Conservation (phyloP, 2,113 vertebrate genomes). For the Ariopsis seemanni region DNA sequence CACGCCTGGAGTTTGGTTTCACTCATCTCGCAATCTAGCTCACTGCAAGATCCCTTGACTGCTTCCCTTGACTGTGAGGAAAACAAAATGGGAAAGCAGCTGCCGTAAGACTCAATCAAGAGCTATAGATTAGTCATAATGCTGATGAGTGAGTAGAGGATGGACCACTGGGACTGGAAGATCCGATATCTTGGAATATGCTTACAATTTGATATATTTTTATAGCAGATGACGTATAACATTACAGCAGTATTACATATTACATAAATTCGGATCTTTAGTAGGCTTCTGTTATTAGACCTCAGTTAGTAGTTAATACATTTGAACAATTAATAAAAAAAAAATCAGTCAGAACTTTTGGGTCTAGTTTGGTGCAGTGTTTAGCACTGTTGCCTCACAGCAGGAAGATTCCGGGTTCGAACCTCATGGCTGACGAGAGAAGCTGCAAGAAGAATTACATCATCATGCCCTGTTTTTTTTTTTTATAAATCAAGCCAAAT, state of each 20-base stretch:
- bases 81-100: conserved; percentile 64
- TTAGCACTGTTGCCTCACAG: no score
- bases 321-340: neutral
- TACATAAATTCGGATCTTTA: neutral
- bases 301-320: neutral
- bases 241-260: neutral
- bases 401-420: no score
- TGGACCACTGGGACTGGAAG: neutral
- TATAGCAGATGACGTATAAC: neutral
- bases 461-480: neutral
- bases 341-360: neutral
- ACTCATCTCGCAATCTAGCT: conserved; percentile 65
- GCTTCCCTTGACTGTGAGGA: conserved; percentile 53
- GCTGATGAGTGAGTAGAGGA: conserved; percentile 54
- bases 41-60: conserved; percentile 57
- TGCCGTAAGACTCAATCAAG: conserved; percentile 72
- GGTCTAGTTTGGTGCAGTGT: neutral
- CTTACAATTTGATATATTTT: neutral
- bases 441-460: no score
- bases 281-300: neutral
- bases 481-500: neutral
- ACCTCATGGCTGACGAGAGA: no score
- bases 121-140: conserved; percentile 67
- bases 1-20: conserved; percentile 67
- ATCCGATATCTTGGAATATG: neutral